Base-by-base conservation (phyloP, 2,113 vertebrate species). In the Nibea albiflora region DNA sequence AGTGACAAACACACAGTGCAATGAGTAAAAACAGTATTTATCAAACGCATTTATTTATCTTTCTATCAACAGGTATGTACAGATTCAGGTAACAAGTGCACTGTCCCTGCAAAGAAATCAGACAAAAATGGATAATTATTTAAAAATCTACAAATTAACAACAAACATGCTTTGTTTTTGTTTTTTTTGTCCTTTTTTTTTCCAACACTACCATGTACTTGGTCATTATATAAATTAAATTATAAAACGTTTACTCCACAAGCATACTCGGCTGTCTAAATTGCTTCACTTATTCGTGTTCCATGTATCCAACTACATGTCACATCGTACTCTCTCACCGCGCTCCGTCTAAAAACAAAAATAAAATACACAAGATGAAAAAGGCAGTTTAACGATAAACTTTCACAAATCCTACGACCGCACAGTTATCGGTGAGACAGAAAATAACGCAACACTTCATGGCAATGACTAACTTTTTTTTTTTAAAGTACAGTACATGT, bases 31-130 rank as follows among this genome's bases (percentile, higher is more conserved):
- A 56, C 16, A 35, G 6, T 2, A 14, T 76, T 31, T 86, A 92
- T 92, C 85, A 92, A 92, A 94, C 85, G 74, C 56, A 83, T 92
- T 87, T 90, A 93, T 91, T 92, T 60, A 78, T 83, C 78, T 90
- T 85, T 85, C 85, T 94, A 94, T 94, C 62, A 80, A 94, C 91
- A 93, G 52, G 49, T 94, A 91, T 95, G 85, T 94, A 94, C 93
- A 95, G 9, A 86, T 72, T 86, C 80, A 82, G 76, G 84, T 64
- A 80, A 88, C 79, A 85, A 73, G 73, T 76, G 75, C 76, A 24
- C 46, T 75, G 83, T 77, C 71, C 85, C 80, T 74, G 72, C 63
- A 79, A 74, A 68, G 3, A 84, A 84, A 70, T 52, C 54, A 58
- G 75, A 85, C 54, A 63, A 84, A 44, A 64, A 31, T 19, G 16